Evolutionary conservation across 2,113 vertebrate genomes (phyloP), one percentile per base, ranked within the genome.

Genomic region (Phocoena phocoena): DNA sequence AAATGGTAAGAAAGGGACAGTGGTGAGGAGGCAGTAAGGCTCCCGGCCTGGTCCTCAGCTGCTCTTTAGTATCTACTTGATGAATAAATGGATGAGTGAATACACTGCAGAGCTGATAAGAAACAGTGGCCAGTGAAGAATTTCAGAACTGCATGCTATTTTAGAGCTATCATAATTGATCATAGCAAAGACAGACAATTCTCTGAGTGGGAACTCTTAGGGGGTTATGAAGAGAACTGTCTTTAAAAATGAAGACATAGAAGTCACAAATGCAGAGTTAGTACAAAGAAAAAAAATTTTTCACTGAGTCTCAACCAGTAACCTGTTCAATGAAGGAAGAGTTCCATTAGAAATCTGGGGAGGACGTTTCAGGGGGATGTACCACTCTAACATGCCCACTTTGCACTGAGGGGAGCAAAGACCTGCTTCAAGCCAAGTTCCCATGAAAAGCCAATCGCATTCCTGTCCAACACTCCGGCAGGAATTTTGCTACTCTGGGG

Each of bases 151-250:
- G 36, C 25, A 3, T 14, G 55, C 63, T 70, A 11, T 36, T 74
- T 85, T n/a, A 77, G 58, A 38, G 50, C 93, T 88, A 38, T 90
- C 41, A 58, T 55, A 79, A 80, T 41, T 79, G 89, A 97, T 63
- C 81, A 62, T 0, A 65, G 41, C 74, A 53, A 96, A 93, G 47
- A 90, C 10, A 28, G 88, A 93, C 53, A 38, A 83, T 60, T 80
- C 62, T 90, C 81, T 50, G 87, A 74, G 82, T 82, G 79, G 38
- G 47, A 81, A 84, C 77, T 86, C 79, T 85, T 60, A 91, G 21
- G 50, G 44, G 58, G 41, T 82, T 76, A 71, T 25, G 18, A 91
- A 91, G 83, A 87, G 14, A 89, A 73, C 9, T 5, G 20, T 80
- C 81, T 83, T 79, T 31, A 55, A 80, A 74, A 96, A 71, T 62